Conservation (phyloP, 2,113 vertebrate genomes). For the Emydura subglobosa region DNA sequence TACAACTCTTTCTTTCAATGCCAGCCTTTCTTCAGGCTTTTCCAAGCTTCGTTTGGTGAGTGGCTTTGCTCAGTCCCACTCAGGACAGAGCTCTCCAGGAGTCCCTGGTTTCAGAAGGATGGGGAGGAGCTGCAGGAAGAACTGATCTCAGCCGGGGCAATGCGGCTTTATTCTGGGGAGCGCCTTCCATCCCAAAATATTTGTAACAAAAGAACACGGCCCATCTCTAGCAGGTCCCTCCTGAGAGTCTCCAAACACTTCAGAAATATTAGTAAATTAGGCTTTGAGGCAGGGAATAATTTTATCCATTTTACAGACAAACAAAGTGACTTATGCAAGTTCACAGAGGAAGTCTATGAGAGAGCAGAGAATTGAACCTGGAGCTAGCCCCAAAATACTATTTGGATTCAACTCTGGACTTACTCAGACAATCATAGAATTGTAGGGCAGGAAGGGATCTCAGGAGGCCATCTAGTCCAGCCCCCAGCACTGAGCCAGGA, state of each 20-base stretch:
- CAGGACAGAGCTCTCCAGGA: background rate
- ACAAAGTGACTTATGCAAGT: background rate
- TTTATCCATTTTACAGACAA: background rate
- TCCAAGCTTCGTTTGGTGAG: background rate
- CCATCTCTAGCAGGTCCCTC: background rate
- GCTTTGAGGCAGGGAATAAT: background rate
- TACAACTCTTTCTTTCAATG: background rate
- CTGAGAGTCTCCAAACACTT: background rate
- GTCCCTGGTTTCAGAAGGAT: background rate
- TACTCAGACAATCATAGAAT: no score
- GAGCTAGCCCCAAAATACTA: no score
- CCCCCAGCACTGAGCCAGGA: no score
- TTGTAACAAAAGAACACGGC: background rate
- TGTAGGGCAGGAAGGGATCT: no score
- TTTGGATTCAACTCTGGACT: no score
- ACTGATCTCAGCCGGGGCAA: background rate
- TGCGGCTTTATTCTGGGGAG: background rate
- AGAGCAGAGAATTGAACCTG: background rate
- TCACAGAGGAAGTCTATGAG: background rate
- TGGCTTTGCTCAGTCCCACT: background rate
- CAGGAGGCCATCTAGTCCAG: no score
- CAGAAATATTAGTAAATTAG: background rate
- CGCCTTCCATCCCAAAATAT: background rate
- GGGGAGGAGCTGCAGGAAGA: background rate
- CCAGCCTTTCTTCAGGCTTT: background rate